phyloP scores from a whole-genome alignment of 1,140 invertebrate genomes.

The Bombus soroeensis region DNA sequence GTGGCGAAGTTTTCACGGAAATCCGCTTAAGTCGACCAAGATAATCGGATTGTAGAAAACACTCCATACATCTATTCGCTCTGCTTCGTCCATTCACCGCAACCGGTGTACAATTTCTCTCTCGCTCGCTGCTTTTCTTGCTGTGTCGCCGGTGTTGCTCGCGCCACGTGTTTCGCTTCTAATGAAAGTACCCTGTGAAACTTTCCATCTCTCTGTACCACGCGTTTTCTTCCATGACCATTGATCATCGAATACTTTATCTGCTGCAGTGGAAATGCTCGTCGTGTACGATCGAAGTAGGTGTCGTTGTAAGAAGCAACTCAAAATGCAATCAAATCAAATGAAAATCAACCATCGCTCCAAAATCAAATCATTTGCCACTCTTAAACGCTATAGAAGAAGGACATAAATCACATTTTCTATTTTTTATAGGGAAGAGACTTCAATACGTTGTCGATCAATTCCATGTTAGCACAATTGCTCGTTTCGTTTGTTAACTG shows the following conservation, averaged over 20 bases:
- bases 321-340: no score
- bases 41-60: constrained; percentile 68
- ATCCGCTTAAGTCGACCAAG: constrained; percentile 66
- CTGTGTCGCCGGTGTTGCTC: no score
- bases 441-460: no score
- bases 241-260: constrained; percentile 23
- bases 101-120: constrained; percentile 24
- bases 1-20: constrained; percentile 53
- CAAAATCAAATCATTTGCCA: no score
- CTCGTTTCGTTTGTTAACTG: no score
- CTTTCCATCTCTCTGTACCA: neutral
- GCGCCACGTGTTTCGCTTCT: neutral
- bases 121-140: neutral
- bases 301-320: no score
- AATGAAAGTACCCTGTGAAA: constrained; percentile 11
- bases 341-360: no score
- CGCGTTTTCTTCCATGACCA: neutral
- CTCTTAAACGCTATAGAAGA: no score
- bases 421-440: no score
- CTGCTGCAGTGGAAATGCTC: neutral
- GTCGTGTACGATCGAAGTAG: neutral
- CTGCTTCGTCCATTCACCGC: constrained; percentile 37
- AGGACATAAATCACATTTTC: no score
- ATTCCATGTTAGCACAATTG: no score
- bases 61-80: constrained; percentile 32